These are phyloP conservation scores for Deroplatys truncata DNA, from an alignment of 2,888 invertebrate genomes.

Conservation along the genomic window DNA sequence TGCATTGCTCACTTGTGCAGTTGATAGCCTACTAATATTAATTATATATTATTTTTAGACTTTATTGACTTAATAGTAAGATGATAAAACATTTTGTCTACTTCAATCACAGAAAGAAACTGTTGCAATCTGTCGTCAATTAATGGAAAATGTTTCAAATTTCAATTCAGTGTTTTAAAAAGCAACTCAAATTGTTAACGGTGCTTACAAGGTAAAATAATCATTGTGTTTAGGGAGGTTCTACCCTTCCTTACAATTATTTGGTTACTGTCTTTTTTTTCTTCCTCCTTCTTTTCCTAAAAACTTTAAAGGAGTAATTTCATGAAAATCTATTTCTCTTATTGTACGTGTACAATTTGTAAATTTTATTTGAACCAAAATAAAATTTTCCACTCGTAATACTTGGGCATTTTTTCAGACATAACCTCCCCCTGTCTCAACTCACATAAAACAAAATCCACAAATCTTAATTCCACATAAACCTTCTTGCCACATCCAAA, in stretches of 20 bases:
- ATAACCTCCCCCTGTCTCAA: slow-evolving; percentile 20
- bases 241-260: neutral
- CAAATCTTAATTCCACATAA: neutral
- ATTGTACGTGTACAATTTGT: slow-evolving; percentile 29
- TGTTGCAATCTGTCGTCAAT: slow-evolving; percentile 14
- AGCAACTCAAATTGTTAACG: neutral
- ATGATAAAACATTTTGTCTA: slow-evolving; percentile 21
- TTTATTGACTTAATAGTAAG: slow-evolving; percentile 24
- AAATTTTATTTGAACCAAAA: slow-evolving; percentile 29
- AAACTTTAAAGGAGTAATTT: neutral
- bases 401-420: slow-evolving; percentile 19
- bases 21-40: slow-evolving; percentile 25
- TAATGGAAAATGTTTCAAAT: slow-evolving; percentile 10
- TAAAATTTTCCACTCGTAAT: slow-evolving; percentile 26
- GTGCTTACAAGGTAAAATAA: neutral
- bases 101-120: slow-evolving; percentile 28
- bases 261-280: neutral
- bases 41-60: slow-evolving; percentile 26
- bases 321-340: slow-evolving; percentile 12
- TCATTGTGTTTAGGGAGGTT: neutral
- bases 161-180: slow-evolving; percentile 12
- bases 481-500: neutral
- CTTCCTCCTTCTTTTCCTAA: neutral
- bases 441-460: slow-evolving; percentile 15
- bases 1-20: slow-evolving; percentile 27